Percentiles rank a stretch among this genome's conserved stretches.
Evolutionary conservation across 2,113 vertebrate genomes (phyloP).

Genomic region (Eudyptes chrysolophus): DNA sequence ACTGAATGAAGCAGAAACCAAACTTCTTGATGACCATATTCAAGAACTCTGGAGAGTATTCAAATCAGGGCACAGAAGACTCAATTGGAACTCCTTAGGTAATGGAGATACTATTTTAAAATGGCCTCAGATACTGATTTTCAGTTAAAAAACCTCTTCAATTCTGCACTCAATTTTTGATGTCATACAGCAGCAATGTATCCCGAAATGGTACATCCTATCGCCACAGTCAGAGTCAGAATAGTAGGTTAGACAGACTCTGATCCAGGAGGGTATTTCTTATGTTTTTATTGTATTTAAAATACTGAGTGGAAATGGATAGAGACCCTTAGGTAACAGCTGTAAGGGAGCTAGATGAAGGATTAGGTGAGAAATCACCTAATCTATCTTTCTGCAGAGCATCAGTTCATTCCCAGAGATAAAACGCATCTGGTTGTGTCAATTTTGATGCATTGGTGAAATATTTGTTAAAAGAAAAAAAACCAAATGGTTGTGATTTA

Average conservation of each 20-base stretch:
- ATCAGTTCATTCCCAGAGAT: background rate
- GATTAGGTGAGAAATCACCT: background rate
- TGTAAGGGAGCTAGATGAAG: background rate
- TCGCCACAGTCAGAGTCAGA: background rate
- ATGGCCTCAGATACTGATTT: background rate
- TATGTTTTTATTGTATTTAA: background rate
- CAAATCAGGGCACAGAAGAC: slow-evolving; percentile 76
- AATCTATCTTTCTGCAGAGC: background rate
- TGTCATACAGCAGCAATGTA: background rate
- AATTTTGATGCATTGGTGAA: background rate
- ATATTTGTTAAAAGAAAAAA: background rate
- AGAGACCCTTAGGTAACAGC: background rate
- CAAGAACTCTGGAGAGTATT: slow-evolving; percentile 74
- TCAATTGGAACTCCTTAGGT: slow-evolving; percentile 91
- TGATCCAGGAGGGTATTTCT: background rate
- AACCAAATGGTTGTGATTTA: background rate
- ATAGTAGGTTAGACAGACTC: background rate
- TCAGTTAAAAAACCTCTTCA: background rate
- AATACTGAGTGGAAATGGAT: background rate
- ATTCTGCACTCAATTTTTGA: background rate
- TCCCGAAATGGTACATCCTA: background rate
- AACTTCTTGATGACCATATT: slow-evolving; percentile 79
- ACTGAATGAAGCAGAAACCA: slow-evolving; percentile 76
- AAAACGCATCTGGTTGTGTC: background rate
- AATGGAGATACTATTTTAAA: background rate